phyloP scores from a whole-genome alignment of 2,888 invertebrate species.

The Endomychus coccineus region DNA sequence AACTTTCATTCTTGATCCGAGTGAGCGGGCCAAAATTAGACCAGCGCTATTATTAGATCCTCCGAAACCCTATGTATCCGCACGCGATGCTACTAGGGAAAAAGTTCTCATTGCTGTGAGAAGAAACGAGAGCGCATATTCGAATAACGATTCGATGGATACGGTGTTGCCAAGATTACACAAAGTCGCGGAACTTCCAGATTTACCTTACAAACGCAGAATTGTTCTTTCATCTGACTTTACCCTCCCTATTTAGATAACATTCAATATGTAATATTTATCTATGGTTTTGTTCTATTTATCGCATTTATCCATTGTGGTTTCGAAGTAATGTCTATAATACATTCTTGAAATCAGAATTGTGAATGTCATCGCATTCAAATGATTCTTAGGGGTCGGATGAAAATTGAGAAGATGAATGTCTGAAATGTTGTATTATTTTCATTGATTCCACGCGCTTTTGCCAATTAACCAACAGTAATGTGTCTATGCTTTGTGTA shows the following conservation, averaged over 20 bases:
- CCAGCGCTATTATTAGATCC: constrained; percentile 53
- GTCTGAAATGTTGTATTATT: too few species aligned
- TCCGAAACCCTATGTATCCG: constrained; percentile 60
- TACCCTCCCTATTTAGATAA: constrained; percentile 11
- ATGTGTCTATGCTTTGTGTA: too few species aligned
- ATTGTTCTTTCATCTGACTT: constrained; percentile 45
- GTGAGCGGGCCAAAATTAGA: constrained; percentile 56
- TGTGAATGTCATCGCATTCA: too few species aligned
- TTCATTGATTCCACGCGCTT: too few species aligned
- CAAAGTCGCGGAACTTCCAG: constrained; percentile 44
- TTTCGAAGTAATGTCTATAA: too few species aligned
- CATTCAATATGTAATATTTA: too few species aligned
- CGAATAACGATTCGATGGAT: constrained; percentile 54
- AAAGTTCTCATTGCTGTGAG: constrained; percentile 55
- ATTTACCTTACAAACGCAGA: constrained; percentile 44
- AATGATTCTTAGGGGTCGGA: too few species aligned
- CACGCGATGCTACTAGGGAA: constrained; percentile 58
- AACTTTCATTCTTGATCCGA: constrained; percentile 48
- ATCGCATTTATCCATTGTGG: too few species aligned
- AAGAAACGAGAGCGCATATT: constrained; percentile 49
- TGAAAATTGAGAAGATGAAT: too few species aligned
- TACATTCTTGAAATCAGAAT: too few species aligned
- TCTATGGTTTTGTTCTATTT: too few species aligned
- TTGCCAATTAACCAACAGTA: too few species aligned
- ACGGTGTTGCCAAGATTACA: constrained; percentile 56